Evolutionary conservation across 2,113 vertebrate genomes (phyloP), one percentile per base, ranked within the genome.

Genomic region (Machaerirhynchus nigripectus): DNA sequence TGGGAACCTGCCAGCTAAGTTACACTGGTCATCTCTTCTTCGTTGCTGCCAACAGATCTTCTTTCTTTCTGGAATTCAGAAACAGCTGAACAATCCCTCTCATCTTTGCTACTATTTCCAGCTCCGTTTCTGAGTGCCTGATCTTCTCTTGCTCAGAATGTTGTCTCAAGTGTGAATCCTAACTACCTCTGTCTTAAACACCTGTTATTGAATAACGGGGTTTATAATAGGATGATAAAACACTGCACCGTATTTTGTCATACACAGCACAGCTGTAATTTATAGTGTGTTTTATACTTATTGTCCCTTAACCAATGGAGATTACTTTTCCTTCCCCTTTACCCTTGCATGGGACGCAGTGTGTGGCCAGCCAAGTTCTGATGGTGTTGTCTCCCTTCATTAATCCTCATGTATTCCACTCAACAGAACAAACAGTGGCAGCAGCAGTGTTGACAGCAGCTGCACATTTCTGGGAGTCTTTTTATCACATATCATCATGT

Each of bases 31-130:
- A 37, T 31, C 13, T 79, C 24, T 80, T 84, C 28, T 56, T 85
- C 23, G 30, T 56, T 3, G 0, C 9, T 53, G 20, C 5, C 2
- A 4, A 40, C 12, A 21, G 10, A 49, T 15, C 9, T 39, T 47
- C 22, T 14, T 40, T 40, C 18, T 74, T 76, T 78, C 46, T 35
- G 74, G n/a, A 78, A 61, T 24, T 79, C 19, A 59, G 28, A 84
- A 87, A 74, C 0, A 7, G 8, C 22, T 53, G 24, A 65, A 61
- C 9, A 57, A 65, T 57, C 57, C 8, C 17, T 50, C 19, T 92
- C 37, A 15, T 31, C 24, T 84, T 53, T 84, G 39, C 27, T 64
- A 19, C 15, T 73, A n/a, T 56, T 89, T 67, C 37, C 42, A 74
- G 23, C 10, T 69, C 13, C 3, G 0, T 23, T 19, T 60, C 39